Percentiles rank a stretch among this genome's conserved stretches.
Evolutionary conservation across 2,113 vertebrate genomes (phyloP).

Genomic region (Montifringilla adamsi): DNA sequence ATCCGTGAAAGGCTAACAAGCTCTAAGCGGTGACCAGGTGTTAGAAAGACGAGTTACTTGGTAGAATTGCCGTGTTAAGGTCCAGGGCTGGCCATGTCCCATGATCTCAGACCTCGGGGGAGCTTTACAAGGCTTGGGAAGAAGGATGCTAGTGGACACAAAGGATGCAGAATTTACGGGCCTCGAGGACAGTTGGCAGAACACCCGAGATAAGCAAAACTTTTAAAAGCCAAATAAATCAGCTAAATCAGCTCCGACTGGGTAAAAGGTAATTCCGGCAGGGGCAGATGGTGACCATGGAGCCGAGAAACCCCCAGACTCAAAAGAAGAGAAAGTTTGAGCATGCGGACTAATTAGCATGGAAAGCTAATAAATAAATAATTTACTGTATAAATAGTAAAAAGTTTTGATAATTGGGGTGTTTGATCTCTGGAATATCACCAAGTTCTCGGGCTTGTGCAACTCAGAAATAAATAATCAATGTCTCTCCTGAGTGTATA

Average conservation of each 20-base stretch:
- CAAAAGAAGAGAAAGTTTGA: neutral
- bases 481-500: neutral
- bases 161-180: neutral
- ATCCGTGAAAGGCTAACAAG: neutral
- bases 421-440: neutral
- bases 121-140: neutral
- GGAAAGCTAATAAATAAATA: too few relatives aligned
- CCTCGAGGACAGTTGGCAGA: neutral
- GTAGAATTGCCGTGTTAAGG: neutral
- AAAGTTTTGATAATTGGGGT: neutral
- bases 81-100: neutral
- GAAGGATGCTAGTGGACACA: neutral
- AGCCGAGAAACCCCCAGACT: neutral
- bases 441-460: neutral
- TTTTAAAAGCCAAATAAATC: neutral
- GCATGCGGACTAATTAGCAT: neutral
- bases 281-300: too few relatives aligned
- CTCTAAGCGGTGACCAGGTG: neutral
- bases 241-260: too few relatives aligned
- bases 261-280: neutral
- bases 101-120: neutral
- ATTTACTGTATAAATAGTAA: neutral
- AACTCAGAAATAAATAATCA: neutral
- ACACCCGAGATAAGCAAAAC: neutral
- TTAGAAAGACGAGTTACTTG: neutral